A percentile compares a stretch with the other conserved stretches of the same genome.
These are phyloP conservation scores for Brenthis hecate DNA, from an alignment of 2,888 invertebrate species.

Conservation along the genomic window DNA sequence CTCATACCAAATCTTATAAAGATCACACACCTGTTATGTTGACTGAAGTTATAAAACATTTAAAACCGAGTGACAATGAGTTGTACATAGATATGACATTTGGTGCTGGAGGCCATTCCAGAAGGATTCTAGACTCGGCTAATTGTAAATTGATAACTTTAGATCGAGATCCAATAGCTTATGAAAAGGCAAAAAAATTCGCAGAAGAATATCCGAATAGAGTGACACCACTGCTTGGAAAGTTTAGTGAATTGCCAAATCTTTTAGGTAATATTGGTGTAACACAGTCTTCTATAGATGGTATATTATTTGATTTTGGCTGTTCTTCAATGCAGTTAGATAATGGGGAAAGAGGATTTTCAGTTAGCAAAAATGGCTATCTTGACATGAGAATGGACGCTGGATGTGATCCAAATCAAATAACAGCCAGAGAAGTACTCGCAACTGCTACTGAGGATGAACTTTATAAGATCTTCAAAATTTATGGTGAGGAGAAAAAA, in stretches of 20 bases:
- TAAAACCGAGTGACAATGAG: conserved; percentile 85
- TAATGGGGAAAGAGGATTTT: conserved; percentile 90
- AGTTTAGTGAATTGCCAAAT: conserved; percentile 92
- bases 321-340: conserved; percentile 98
- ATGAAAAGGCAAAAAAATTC: conserved; percentile 85
- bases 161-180: conserved; percentile 93
- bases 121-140: conserved; percentile 85
- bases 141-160: conserved; percentile 89
- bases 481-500: conserved; percentile 95
- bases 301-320: conserved; percentile 95
- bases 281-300: conserved; percentile 88
- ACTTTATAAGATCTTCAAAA: conserved; percentile 91
- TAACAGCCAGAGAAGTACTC: conserved; percentile 94
- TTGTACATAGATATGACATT: conserved; percentile 96
- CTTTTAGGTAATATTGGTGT: conserved; percentile 84
- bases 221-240: conserved; percentile 91
- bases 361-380: conserved; percentile 91
- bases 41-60: conserved; percentile 85
- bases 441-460: conserved; percentile 90
- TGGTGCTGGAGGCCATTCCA: conserved; percentile 96
- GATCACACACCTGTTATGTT: conserved; percentile 90
- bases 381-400: conserved; percentile 98
- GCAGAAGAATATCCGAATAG: conserved; percentile 85
- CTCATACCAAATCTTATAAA: conserved; percentile 58
- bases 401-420: conserved; percentile 84